Evolutionary conservation across 2,888 invertebrate species (phyloP), one percentile per base, ranked within the genome.

Genomic region (Dermolepida albohirtum): DNA sequence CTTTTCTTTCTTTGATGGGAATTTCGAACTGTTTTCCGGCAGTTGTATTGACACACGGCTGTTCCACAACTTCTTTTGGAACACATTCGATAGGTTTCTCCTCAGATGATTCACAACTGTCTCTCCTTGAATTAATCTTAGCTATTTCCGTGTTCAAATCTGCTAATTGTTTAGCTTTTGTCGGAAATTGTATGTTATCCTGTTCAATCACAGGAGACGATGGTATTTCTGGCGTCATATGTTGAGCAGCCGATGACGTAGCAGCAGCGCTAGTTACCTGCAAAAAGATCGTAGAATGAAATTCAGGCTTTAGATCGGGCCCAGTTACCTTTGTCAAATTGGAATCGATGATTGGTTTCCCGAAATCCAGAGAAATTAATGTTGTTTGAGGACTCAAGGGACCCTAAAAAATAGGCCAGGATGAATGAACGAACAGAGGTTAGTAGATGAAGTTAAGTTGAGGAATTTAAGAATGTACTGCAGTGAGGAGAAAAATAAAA

Each of bases 111-210:
- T 71, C 72, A 5, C 72, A 70, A 52, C 75, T 74, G 29, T 80
- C 80, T 29, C 75, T 70, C 77, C 87, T 85, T 76, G 86, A 82
- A 67, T 87, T 86, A 79, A 89, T 88, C 83, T 87, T 87, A 78
- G 87, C 87, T 75, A 89, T 85, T 81, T 89, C 87, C 78, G 86
- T 86, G 80, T 88, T 88, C 34, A 89, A 83, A 73, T 87, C 87
- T 2, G 86, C 84, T 14, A 89, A 79, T 74, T 57, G 66, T 39
- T 72, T 67, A 51, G 73, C 71, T 64, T 74, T 63, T 27, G 70
- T 50, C 43, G 73, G 65, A 34, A 71, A 52, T 44, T 67, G 59
- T 16, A 27, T 34, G 54, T 17, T 63, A 68, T 22, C 43, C 51
- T 16, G 54, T 27, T 69, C 72, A 12, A 63, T 44, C 8, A 68